phyloP scores from a whole-genome alignment of 2,888 invertebrate species.

The Thysanoteuthis rhombus region DNA sequence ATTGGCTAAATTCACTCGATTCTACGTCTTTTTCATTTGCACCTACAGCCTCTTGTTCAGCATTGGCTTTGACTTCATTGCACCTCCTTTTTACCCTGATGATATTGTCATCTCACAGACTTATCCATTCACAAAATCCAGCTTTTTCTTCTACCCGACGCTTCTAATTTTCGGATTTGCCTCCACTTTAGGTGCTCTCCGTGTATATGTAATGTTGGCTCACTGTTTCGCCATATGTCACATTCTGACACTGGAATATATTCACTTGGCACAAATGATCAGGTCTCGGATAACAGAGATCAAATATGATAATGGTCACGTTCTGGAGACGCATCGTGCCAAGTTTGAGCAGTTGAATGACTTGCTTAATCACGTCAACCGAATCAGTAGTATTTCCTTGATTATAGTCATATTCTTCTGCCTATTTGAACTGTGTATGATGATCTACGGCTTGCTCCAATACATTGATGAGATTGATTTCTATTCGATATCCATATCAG shows the following conservation, averaged over 20 bases:
- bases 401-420: neutral
- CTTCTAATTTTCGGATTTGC: neutral
- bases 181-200: neutral
- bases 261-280: neutral
- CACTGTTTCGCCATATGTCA: neutral
- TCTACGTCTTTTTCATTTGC: neutral
- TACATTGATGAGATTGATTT: neutral
- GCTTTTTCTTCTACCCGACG: neutral
- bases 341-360: neutral
- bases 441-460: neutral
- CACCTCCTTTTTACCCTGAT: neutral
- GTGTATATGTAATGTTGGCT: neutral
- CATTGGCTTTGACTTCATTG: neutral
- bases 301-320: neutral
- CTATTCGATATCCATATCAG: neutral
- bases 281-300: neutral
- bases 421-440: neutral
- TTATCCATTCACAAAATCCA: neutral
- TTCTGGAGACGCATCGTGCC: neutral
- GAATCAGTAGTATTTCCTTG: neutral
- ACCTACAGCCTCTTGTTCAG: neutral
- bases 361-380: neutral
- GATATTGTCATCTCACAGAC: neutral
- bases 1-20: neutral
- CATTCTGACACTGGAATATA: neutral